A percentile compares a stretch with the other conserved stretches of the same genome.
Conservation (phyloP, 1,140 invertebrate species). For the Papilio glaucus region DNA sequence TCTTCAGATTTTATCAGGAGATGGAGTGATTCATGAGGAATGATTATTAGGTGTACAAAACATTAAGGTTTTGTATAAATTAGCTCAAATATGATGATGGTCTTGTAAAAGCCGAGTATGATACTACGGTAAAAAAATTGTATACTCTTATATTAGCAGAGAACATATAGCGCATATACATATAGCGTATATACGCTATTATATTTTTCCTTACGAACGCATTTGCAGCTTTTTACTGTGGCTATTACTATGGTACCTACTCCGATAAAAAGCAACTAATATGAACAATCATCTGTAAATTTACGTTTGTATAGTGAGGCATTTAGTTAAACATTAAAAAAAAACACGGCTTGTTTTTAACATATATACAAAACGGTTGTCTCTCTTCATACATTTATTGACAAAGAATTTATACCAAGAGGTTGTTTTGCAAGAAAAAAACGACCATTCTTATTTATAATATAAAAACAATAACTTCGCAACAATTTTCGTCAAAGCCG, state of each 20-base stretch:
- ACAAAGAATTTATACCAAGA: slow-evolving; percentile 29
- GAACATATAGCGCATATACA: no score
- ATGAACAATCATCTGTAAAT: neutral
- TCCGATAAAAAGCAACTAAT: neutral
- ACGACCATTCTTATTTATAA: slow-evolving; percentile 54
- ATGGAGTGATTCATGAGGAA: no score
- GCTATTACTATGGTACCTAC: neutral
- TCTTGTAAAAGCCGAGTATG: no score
- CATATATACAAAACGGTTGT: neutral
- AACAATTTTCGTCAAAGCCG: slow-evolving; percentile 62
- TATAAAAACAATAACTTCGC: slow-evolving; percentile 75
- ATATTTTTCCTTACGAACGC: neutral
- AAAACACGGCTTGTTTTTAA: neutral
- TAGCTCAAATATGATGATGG: no score
- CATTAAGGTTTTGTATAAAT: no score
- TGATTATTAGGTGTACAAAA: no score
- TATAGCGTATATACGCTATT: neutral
- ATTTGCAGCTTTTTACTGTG: neutral
- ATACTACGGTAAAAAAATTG: no score
- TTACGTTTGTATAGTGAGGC: neutral
- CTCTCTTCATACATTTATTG: slow-evolving; percentile 12
- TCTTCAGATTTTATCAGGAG: no score
- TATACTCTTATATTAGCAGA: no score
- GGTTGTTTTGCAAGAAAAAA: slow-evolving; percentile 24
- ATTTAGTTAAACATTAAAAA: neutral